Evolutionary conservation across 2,888 invertebrate species (phyloP).

Genomic region (Catocala fraxini): DNA sequence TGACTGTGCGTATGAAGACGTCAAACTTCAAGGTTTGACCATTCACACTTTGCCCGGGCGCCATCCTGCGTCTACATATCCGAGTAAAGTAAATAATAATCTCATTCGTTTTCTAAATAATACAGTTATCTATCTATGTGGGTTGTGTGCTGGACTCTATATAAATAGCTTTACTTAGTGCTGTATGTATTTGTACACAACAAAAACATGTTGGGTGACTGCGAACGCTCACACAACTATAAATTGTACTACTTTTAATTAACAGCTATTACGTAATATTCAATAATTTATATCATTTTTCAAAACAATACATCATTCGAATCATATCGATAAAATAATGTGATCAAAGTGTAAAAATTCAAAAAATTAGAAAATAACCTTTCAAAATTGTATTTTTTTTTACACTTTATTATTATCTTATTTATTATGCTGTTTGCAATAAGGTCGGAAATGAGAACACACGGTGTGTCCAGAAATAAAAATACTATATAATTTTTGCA

Average conservation of each 20-base stretch:
- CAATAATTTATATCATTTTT: conserved; percentile 41
- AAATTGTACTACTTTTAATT: conserved; percentile 67
- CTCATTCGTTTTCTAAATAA: conserved; percentile 2
- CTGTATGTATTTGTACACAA: conserved; percentile 35
- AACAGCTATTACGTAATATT: conserved; percentile 61
- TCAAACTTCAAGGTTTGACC: too few relatives aligned
- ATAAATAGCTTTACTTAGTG: conserved; percentile 52
- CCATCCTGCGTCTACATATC: neutral
- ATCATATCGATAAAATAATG: conserved; percentile 47
- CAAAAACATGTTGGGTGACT: conserved; percentile 35
- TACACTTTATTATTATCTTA: conserved; percentile 23
- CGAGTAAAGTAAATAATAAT: conserved; percentile 8
- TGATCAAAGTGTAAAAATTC: conserved; percentile 58
- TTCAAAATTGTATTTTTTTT: conserved; percentile 56
- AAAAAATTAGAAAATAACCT: conserved; percentile 60
- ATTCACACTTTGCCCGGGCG: neutral
- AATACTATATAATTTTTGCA: conserved; percentile 31
- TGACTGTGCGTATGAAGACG: neutral
- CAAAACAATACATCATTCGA: conserved; percentile 42
- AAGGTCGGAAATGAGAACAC: conserved; percentile 52
- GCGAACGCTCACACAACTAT: conserved; percentile 58
- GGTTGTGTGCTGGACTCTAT: conserved; percentile 44
- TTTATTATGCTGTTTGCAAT: conserved; percentile 47
- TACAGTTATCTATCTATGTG: conserved; percentile 28
- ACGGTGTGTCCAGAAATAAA: conserved; percentile 34